These are phyloP conservation scores for Euphydryas editha DNA, from an alignment of 2,888 invertebrate genomes.

Conservation along the genomic window DNA sequence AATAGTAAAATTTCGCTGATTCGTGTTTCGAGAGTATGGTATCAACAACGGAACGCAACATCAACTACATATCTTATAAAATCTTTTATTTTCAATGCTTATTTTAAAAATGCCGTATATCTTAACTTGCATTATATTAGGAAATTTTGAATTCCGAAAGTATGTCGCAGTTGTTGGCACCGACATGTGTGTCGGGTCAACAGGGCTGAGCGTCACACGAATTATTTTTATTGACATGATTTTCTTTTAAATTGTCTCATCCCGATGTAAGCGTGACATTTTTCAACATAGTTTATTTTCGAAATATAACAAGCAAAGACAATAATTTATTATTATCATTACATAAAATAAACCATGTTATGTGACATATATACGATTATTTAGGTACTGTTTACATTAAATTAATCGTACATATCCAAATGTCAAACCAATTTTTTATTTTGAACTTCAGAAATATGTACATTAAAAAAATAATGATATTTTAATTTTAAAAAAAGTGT, in stretches of 20 bases:
- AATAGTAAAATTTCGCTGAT: too few species aligned
- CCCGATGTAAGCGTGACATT: constrained; percentile 17
- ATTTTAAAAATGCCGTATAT: constrained; percentile 44
- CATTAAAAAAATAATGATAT: too few species aligned
- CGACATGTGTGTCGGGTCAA: constrained; percentile 69
- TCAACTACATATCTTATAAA: neutral
- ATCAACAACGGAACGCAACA: too few species aligned
- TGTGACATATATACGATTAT: too few species aligned
- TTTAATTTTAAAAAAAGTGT: too few species aligned
- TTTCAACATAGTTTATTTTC: neutral
- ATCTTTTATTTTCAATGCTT: constrained; percentile 29
- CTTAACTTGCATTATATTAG: constrained; percentile 55
- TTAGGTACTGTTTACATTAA: too few species aligned
- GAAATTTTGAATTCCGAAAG: constrained; percentile 61
- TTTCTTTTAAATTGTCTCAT: constrained; percentile 36
- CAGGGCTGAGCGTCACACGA: constrained; percentile 60
- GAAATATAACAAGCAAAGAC: neutral
- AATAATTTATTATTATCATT: too few species aligned
- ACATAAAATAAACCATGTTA: too few species aligned
- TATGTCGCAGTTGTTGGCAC: constrained; percentile 71
- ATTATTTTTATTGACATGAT: constrained; percentile 70
- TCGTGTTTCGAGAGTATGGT: too few species aligned
- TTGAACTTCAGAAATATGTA: too few species aligned
- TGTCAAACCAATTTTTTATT: too few species aligned
- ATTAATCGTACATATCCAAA: too few species aligned